A percentile compares a stretch with the other conserved stretches of the same genome.
phyloP scores from a whole-genome alignment of 2,113 vertebrate genomes.

The Phyllopteryx taeniolatus region DNA sequence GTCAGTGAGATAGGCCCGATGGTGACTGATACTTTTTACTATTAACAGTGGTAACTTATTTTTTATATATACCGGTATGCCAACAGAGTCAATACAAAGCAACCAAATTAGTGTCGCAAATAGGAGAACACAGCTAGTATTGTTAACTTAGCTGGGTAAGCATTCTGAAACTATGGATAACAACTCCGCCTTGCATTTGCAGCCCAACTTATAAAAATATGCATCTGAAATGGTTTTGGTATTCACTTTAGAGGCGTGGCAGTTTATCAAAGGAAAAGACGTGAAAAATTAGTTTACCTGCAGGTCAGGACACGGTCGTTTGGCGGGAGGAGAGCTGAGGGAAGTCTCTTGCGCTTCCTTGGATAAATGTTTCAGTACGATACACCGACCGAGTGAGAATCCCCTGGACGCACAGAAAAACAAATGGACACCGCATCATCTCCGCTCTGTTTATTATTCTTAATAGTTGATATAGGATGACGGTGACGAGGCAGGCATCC shows the following conservation, averaged over 20 bases:
- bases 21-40: too few species aligned
- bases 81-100: background rate
- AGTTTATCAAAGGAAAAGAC: background rate
- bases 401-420: constrained; percentile 64
- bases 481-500: background rate
- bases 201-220: background rate
- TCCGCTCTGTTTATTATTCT: background rate
- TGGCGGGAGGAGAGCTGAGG: constrained; percentile 81
- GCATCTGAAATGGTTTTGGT: background rate
- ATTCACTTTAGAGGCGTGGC: background rate
- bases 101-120: background rate
- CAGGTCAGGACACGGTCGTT: constrained; percentile 83
- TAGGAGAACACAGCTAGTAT: background rate
- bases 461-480: background rate
- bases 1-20: too few species aligned
- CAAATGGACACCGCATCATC: background rate
- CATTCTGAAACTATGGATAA: background rate
- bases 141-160: background rate
- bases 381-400: constrained; percentile 76
- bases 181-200: background rate
- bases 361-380: constrained; percentile 89
- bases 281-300: constrained; percentile 73
- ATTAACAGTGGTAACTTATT: background rate
- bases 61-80: background rate
- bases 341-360: constrained; percentile 72